phyloP scores from a whole-genome alignment of 2,113 vertebrate genomes.

The Ictidomys tridecemlineatus region DNA sequence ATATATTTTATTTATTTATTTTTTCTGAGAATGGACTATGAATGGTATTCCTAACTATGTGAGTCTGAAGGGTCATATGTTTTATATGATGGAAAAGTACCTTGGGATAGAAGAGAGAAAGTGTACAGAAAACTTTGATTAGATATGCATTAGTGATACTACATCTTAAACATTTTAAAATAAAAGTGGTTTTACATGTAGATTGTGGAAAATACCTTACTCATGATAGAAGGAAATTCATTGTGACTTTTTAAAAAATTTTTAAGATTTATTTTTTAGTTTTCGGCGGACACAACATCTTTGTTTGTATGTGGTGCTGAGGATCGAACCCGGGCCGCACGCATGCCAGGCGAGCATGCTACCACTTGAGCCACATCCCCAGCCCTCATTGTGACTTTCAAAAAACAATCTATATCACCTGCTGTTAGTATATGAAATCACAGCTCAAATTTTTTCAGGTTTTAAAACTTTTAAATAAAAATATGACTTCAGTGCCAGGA shows the following conservation, averaged over 20 bases:
- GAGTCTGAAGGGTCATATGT: neutral
- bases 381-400: neutral
- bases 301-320: too few relatives aligned
- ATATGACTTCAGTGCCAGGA: too few relatives aligned
- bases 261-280: too few relatives aligned
- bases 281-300: too few relatives aligned
- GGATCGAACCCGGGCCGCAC: too few relatives aligned
- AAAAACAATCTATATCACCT: neutral
- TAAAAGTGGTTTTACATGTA: neutral
- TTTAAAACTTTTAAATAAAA: neutral
- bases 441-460: neutral
- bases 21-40: neutral
- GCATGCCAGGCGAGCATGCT: too few relatives aligned
- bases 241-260: neutral
- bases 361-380: too few relatives aligned
- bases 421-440: neutral
- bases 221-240: neutral
- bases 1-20: neutral
- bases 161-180: slow-evolving; percentile 46
- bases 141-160: neutral
- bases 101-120: neutral
- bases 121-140: neutral
- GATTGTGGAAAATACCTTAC: neutral
- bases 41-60: neutral
- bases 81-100: neutral